Conservation (phyloP, 2,113 vertebrate species). For the Caloenas nicobarica region DNA sequence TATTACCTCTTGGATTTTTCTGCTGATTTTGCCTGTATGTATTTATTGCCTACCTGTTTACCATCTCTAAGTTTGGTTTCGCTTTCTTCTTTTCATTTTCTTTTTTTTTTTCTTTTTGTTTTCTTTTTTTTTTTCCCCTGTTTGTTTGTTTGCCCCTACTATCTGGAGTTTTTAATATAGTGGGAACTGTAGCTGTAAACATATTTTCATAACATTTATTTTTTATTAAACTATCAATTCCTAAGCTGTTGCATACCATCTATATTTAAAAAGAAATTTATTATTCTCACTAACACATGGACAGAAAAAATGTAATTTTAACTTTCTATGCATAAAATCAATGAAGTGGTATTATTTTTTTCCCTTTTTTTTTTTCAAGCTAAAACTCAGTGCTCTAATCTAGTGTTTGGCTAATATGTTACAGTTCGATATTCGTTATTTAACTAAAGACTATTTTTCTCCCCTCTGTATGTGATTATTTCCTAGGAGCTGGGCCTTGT, state of each 20-base stretch:
- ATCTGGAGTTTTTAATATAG: background rate
- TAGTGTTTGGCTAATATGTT: background rate
- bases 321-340: background rate
- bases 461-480: background rate
- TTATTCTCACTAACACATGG: background rate
- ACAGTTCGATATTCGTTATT: background rate
- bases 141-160: fast-evolving
- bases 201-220: background rate
- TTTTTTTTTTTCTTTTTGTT: no score
- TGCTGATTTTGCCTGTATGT: background rate
- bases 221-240: background rate
- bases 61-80: background rate
- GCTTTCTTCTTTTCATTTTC: background rate
- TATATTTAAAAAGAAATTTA: background rate
- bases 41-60: background rate
- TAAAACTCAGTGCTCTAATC: background rate
- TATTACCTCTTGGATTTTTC: background rate
- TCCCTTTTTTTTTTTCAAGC: background rate
- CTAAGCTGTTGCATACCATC: background rate
- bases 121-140: no score
- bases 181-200: background rate
- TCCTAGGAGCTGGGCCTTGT: conserved; percentile 89
- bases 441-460: background rate
- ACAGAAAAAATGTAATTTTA: background rate
- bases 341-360: background rate